A percentile compares a stretch with the other conserved stretches of the same genome.
Conservation (phyloP, 2,888 invertebrate genomes). For the Ptychoptera albimana region DNA sequence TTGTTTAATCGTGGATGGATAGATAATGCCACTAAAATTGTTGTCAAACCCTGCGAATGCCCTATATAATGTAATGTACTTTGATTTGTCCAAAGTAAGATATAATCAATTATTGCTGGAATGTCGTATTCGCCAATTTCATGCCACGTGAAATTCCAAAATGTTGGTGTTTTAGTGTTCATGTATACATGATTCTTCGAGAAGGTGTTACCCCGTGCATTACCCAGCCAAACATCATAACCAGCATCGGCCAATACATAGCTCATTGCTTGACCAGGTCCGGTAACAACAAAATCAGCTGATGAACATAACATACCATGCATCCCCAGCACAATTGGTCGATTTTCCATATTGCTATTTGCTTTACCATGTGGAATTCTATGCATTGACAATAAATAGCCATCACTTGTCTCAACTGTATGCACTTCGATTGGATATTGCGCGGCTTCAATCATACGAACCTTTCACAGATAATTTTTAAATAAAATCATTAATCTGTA, state of each 20-base stretch:
- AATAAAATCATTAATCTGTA: too few relatives aligned
- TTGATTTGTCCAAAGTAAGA: slow-evolving; percentile 40
- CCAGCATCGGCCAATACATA: slow-evolving; percentile 29
- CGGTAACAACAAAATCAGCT: slow-evolving; percentile 48
- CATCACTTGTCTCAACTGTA: slow-evolving; percentile 45
- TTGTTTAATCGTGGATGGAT: not conserved
- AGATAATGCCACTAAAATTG: not conserved
- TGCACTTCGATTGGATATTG: slow-evolving; percentile 42
- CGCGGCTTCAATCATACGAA: slow-evolving; percentile 3
- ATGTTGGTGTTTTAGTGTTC: slow-evolving; percentile 6
- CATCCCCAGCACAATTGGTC: slow-evolving; percentile 37
- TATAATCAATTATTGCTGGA: slow-evolving; percentile 66
- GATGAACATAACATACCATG: slow-evolving; percentile 51
- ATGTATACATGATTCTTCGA: slow-evolving; percentile 32
- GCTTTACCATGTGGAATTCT: slow-evolving; percentile 37
- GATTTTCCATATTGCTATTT: slow-evolving; percentile 16
- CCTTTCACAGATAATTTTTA: too few relatives aligned
- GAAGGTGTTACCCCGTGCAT: slow-evolving; percentile 41
- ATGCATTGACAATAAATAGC: slow-evolving; percentile 51
- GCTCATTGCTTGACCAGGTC: slow-evolving; percentile 39
- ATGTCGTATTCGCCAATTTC: slow-evolving; percentile 62
- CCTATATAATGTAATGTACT: slow-evolving; percentile 58
- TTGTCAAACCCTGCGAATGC: slow-evolving; percentile 43
- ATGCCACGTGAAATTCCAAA: slow-evolving; percentile 44
- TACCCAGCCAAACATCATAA: slow-evolving; percentile 38